Evolutionary conservation across 2,797 vertebrate genomes (phyloP).

Genomic region (Eulemur coronatus): DNA sequence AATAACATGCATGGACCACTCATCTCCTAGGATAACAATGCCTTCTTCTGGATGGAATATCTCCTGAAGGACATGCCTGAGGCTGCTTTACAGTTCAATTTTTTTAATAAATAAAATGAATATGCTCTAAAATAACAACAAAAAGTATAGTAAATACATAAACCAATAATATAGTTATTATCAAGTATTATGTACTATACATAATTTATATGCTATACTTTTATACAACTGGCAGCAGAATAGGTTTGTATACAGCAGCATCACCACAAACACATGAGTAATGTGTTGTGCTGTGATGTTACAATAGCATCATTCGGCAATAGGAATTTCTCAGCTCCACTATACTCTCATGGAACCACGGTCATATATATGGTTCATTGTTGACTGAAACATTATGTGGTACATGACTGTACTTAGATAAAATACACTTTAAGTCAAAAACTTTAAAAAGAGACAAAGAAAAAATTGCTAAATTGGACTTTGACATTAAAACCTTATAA

Average conservation of each 20-base stretch:
- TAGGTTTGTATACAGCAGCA: neutral
- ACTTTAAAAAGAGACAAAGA: neutral
- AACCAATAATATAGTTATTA: neutral
- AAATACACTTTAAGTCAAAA: neutral
- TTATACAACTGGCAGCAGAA: neutral
- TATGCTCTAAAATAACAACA: neutral
- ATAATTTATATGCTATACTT: neutral
- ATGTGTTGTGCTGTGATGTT: neutral
- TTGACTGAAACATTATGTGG: neutral
- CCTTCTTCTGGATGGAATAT: neutral
- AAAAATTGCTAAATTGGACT: slow-evolving; percentile 20
- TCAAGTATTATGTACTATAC: neutral
- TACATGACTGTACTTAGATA: neutral
- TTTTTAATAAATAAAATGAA: neutral
- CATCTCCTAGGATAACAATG: neutral
- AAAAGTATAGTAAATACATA: neutral
- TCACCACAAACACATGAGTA: neutral
- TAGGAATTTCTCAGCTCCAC: neutral
- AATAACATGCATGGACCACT: neutral
- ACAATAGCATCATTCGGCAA: neutral
- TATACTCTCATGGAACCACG: neutral
- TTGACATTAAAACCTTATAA: slow-evolving; percentile 4
- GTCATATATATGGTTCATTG: too few relatives aligned
- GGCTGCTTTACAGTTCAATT: neutral
- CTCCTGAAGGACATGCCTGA: neutral